Evolutionary conservation across 2,113 vertebrate species (phyloP).

Genomic region (Callocephalon fimbriatum): DNA sequence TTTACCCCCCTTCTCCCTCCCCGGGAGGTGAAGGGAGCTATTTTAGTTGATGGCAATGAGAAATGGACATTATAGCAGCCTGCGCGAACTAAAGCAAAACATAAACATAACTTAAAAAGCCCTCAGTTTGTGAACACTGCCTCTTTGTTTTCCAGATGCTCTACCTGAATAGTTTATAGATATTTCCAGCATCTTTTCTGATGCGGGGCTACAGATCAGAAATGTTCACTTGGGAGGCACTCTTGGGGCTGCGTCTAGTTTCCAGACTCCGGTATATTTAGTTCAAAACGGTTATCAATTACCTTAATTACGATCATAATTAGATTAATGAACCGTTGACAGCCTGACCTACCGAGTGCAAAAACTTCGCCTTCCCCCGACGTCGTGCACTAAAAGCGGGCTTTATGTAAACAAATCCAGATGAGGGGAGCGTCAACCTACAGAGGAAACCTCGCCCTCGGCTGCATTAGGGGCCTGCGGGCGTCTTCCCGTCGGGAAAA

Average conservation of each 20-base stretch:
- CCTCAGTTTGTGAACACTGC: slow-evolving; percentile 48
- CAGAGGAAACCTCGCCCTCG: slow-evolving; percentile 62
- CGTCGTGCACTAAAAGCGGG: slow-evolving; percentile 59
- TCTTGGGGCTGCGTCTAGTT: slow-evolving; percentile 61
- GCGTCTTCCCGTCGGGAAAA: slow-evolving; percentile 54
- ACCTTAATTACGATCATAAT: slow-evolving; percentile 82
- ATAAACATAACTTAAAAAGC: slow-evolving; percentile 60
- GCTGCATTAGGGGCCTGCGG: slow-evolving; percentile 47
- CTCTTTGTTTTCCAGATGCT: slow-evolving; percentile 73
- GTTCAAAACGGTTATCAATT: slow-evolving; percentile 82
- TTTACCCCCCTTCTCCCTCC: not conserved
- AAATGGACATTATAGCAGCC: not conserved
- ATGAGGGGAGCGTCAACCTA: slow-evolving; percentile 68
- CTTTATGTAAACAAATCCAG: slow-evolving; percentile 78
- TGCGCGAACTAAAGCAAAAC: slow-evolving; percentile 62
- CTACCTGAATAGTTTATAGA: slow-evolving; percentile 35
- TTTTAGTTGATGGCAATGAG: slow-evolving; percentile 29
- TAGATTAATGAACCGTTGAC: slow-evolving; percentile 82
- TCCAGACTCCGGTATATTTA: slow-evolving; percentile 63
- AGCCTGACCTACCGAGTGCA: slow-evolving; percentile 73
- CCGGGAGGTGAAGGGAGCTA: not conserved
- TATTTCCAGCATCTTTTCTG: slow-evolving; percentile 54
- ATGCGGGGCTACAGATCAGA: slow-evolving; percentile 20
- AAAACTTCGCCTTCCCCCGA: slow-evolving; percentile 74
- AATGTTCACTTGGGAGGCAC: slow-evolving; percentile 35